Conservation (phyloP, 2,888 invertebrate species). For the Orthosia gracilis region DNA sequence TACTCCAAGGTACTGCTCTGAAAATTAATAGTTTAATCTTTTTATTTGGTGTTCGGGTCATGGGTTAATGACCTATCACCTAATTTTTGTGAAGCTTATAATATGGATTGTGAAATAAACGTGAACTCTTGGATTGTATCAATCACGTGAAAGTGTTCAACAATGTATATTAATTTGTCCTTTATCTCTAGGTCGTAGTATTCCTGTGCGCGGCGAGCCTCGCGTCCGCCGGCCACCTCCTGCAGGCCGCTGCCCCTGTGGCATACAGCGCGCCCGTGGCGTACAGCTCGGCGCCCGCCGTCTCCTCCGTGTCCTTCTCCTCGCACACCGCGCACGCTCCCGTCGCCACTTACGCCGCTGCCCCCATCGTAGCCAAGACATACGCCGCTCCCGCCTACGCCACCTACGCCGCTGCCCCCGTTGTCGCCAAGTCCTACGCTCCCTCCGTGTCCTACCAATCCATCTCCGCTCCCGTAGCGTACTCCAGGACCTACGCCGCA, state of each 20-base stretch:
- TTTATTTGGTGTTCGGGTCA: conserved; percentile 13
- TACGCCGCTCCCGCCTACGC: conserved; percentile 68
- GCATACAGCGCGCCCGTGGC: conserved; percentile 83
- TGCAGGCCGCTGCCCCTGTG: conserved; percentile 79
- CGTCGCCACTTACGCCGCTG: conserved; percentile 56
- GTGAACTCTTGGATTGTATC: too few relatives aligned
- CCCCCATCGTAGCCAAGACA: conserved; percentile 77
- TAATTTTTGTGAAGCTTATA: background rate
- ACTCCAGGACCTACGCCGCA: conserved; percentile 70
- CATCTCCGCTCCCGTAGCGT: conserved; percentile 78
- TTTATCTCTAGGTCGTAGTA: conserved; percentile 83
- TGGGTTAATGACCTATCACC: conserved; percentile 11
- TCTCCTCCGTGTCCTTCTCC: conserved; percentile 70
- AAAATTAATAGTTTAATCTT: conserved; percentile 20
- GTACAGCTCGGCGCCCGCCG: conserved; percentile 81
- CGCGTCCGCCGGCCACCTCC: conserved; percentile 91
- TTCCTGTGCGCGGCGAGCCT: conserved; percentile 91
- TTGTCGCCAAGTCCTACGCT: conserved; percentile 75
- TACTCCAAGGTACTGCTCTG: conserved; percentile 82
- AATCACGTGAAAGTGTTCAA: background rate
- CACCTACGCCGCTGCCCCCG: conserved; percentile 81
- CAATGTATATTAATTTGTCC: background rate
- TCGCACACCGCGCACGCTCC: conserved; percentile 66
- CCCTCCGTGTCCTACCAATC: conserved; percentile 76
- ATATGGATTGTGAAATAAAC: background rate